Conservation (phyloP, 2,797 vertebrate genomes). For the Pogoniulus pusillus region DNA sequence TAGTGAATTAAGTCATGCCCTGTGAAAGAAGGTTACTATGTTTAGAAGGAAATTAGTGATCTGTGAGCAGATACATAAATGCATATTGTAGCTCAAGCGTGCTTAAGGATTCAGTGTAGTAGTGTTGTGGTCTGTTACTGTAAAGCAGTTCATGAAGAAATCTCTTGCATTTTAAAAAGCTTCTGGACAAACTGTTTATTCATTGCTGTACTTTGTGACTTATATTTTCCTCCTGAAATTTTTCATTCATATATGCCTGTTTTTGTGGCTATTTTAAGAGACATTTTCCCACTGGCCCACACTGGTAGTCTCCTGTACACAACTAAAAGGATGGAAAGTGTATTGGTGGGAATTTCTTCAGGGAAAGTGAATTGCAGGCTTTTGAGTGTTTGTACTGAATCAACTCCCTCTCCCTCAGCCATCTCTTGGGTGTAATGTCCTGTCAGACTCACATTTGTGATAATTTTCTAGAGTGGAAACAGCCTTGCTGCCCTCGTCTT, state of each 20-base stretch:
- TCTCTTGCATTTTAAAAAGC: neutral
- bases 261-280: accelerated
- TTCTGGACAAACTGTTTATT: neutral
- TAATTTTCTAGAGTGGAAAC: neutral
- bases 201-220: neutral
- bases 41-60: neutral
- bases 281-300: neutral
- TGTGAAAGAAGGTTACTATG: neutral
- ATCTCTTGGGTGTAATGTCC: neutral
- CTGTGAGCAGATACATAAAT: neutral
- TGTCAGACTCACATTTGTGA: accelerated
- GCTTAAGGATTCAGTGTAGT: neutral
- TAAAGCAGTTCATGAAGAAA: neutral
- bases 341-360: neutral
- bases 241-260: neutral
- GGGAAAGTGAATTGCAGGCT: neutral
- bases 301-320: neutral
- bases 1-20: neutral
- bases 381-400: neutral
- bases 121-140: neutral
- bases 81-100: neutral
- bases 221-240: accelerated
- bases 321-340: neutral
- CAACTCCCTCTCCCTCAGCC: neutral
- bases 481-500: neutral